Evolutionary conservation across 2,888 invertebrate species (phyloP), one percentile per base, ranked within the genome.

Genomic region (Gnatocerus cornutus): DNA sequence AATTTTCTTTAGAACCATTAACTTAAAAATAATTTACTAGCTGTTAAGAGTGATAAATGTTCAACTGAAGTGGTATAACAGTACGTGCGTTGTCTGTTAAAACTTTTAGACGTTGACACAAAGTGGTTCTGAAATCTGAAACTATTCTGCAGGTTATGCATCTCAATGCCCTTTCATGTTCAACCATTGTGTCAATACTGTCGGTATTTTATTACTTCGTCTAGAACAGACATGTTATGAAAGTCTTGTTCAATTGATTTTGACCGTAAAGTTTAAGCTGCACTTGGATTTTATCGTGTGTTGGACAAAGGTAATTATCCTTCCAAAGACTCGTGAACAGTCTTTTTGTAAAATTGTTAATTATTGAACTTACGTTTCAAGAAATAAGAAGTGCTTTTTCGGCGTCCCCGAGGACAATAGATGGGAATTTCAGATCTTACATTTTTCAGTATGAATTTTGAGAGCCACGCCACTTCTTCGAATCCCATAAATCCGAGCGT

Each of bases 1-100:
- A 55, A 55, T 39, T 41, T 41, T 14, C 55, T 39, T 14, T 39
- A 9, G 29, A 14, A 9, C 56, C 56, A 56, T 56, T 59, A 59
- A 37, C 33, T 59, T 33, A 46, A 59, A 59, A 30, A 59, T 46
- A 59, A 59, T 59, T 59, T 46, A 46, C 33, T 46, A 46, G 59
- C 59, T 59, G 59, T 59, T 59, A 59, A 46, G 27, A 14, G 27
- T 59, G 59, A 59, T 59, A 59, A 59, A 59, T 59, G 46, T 30
- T 37, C 21, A 27, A 13, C 10, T 33, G 56, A 53, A 10, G 9
- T 43, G 14, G 12, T 43, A 27, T 27, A 43, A 29, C 27, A 12
- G 29, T 56, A 56, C 56, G 56, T 56, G 59, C 12, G 33, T 59
- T 59, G 59, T 59, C 46, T 56, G 56, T 46, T 59, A 46, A 59